phyloP scores from a whole-genome alignment of 2,888 invertebrate genomes.

The Mactromeris polynyma region DNA sequence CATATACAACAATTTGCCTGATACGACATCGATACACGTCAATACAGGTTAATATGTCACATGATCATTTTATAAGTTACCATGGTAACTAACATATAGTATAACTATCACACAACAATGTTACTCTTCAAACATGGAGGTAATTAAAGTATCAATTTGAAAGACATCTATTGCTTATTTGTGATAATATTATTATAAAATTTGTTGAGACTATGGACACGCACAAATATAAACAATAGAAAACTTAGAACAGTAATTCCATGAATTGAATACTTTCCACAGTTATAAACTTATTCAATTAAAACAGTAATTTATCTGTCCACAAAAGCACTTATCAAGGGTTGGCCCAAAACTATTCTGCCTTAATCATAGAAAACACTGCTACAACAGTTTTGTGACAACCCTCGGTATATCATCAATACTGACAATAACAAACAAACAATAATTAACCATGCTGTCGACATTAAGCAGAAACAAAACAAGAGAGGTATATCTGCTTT shows the following conservation, averaged over 20 bases:
- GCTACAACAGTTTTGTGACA: too few species aligned
- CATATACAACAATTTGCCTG: conserved; percentile 12
- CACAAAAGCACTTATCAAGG: too few species aligned
- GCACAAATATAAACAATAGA: background rate
- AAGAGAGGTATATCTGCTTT: too few species aligned
- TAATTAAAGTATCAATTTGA: conserved; percentile 8
- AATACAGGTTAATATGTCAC: background rate
- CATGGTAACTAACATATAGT: conserved; percentile 1
- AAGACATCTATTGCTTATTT: conserved; percentile 9
- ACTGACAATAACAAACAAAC: too few species aligned
- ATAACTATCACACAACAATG: conserved; percentile 10
- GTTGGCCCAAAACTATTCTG: too few species aligned
- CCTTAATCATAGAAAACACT: too few species aligned
- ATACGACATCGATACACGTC: background rate
- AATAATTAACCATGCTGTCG: too few species aligned
- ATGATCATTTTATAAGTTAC: background rate
- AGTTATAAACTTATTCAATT: too few species aligned
- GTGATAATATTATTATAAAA: background rate
- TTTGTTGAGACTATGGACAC: background rate
- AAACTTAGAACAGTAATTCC: background rate
- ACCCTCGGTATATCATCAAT: too few species aligned
- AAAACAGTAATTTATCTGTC: too few species aligned
- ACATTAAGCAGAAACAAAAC: too few species aligned
- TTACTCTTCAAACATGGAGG: conserved; percentile 4
- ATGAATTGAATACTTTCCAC: too few species aligned